Evolutionary conservation across 2,888 invertebrate species (phyloP), one percentile per base, ranked within the genome.

Genomic region (Eubasilissa splendida): DNA sequence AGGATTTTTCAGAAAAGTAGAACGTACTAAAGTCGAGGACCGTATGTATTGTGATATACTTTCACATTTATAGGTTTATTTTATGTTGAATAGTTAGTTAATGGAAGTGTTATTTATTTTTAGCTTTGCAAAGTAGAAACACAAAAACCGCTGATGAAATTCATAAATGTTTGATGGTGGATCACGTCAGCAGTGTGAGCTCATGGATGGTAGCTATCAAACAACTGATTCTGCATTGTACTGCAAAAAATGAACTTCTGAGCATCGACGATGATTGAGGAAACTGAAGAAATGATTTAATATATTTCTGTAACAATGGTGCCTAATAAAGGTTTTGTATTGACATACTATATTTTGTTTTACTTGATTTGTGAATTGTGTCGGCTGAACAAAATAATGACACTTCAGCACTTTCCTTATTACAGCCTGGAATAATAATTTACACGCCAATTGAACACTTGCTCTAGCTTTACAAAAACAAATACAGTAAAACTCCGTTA

Each of bases 141-240:
- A 88, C 89, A 2, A 88, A 86, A 12, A 87, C 87, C 86, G 93
- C 93, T 50, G 92, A 93, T 87, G 89, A 91, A 79, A 88, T 93
- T 73, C 93, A 93, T 84, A 87, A 91, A 85, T 88, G 89, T 0
- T 86, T 93, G 22, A 92, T 93, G 92, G 91, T 92, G 84, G 91
- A 92, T 82, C 88, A 93, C 87, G 90, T 92, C 0, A 88, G 90
- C 81, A 85, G 88, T 9, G 93, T 93, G 0, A 90, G 91, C 71
- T 88, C 88, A 1, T 93, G 93, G 93, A 93, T 93, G 90, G 90
- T 92, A 0, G 92, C 91, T 63, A 88, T 93, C 52, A 91, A 93
- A 85, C 91, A 92, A 81, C 87, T 93, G 0, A 91, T 93, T 80
- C 89, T 91, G 83, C 88, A 90, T 83, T 89, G 87, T 83, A 87